Conservation (phyloP, 2,113 vertebrate species). For the Triplophysa tibetana region DNA sequence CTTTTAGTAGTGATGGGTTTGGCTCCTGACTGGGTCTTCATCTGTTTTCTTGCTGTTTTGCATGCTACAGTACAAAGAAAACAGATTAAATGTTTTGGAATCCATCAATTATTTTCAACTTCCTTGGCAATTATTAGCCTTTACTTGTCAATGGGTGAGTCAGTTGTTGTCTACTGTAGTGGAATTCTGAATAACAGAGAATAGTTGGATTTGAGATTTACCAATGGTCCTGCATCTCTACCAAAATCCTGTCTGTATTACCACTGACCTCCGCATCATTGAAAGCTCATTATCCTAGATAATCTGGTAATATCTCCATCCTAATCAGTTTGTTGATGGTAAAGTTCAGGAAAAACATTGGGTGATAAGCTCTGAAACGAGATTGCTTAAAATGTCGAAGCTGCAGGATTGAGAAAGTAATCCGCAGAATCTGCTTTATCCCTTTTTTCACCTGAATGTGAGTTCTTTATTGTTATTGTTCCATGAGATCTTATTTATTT, state of each 20-base stretch:
- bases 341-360: conserved; percentile 2
- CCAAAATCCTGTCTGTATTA: not conserved
- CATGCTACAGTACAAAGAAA: conserved; percentile 29
- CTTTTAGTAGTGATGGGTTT: conserved; percentile 30
- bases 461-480: not conserved
- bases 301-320: conserved; percentile 17
- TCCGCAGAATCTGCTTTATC: not conserved
- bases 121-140: conserved; percentile 33
- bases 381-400: not conserved
- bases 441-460: no score
- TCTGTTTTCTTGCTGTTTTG: conserved; percentile 47
- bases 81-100: conserved; percentile 4
- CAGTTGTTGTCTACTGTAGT: not conserved
- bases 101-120: conserved; percentile 27
- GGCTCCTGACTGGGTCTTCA: conserved; percentile 30
- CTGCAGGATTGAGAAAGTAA: not conserved
- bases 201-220: not conserved
- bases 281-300: conserved; percentile 19
- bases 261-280: not conserved
- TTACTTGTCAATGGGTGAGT: conserved; percentile 24
- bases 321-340: conserved; percentile 6
- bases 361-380: not conserved
- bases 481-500: not conserved
- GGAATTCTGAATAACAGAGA: conserved; percentile 3
- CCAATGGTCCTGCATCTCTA: not conserved